Base-by-base conservation (phyloP, 2,888 invertebrate genomes). In the Harmothoe impar region DNA sequence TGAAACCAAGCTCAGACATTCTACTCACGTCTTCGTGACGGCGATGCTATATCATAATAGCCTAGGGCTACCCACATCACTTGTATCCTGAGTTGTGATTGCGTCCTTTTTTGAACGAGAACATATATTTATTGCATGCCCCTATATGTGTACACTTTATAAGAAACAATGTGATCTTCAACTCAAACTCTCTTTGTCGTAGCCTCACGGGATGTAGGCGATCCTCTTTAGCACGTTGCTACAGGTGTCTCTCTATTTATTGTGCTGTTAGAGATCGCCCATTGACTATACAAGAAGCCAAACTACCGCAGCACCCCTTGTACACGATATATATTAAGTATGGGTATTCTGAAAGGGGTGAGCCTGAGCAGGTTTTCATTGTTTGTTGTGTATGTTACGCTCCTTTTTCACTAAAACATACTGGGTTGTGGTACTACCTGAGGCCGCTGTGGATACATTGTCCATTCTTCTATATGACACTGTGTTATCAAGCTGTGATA, bases 401-500 rank as follows among this genome's bases (percentile, higher is more conserved):
- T 81, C 81, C 3, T 81, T 77, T 81, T 33, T 81, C 81, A 81
- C 43, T 35, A 81, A 7, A 81, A 33, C 35, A 81, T 35, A 81
- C 43, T 43, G 17, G 33, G 81, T 81, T 35, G 81, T 81, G 81
- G 81, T 33, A 81, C 35, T 12, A 29, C 31, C 25, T 77, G 31
- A 33, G 25, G 5, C 33, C 43, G 35, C 35, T 81, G 81, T 81
- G 81, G 35, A 33, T 81, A 43, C 35, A 3, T 81, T n/a, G 12
- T 35, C 43, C 81, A 43, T 33, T 81, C 81, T 81, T 81, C 81
- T 81, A 81, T 81, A 81, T 81, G 33, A 81, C 15, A 86, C 52
- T 86, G 86, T 86, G 86, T 86, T 86, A 86, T 52, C 52, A 86
- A 86, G 52, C 86, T 86, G 86, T 86, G 86, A 86, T 86, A 86